phyloP scores from a whole-genome alignment of 2,113 vertebrate species.

The Bambusicola thoracicus region DNA sequence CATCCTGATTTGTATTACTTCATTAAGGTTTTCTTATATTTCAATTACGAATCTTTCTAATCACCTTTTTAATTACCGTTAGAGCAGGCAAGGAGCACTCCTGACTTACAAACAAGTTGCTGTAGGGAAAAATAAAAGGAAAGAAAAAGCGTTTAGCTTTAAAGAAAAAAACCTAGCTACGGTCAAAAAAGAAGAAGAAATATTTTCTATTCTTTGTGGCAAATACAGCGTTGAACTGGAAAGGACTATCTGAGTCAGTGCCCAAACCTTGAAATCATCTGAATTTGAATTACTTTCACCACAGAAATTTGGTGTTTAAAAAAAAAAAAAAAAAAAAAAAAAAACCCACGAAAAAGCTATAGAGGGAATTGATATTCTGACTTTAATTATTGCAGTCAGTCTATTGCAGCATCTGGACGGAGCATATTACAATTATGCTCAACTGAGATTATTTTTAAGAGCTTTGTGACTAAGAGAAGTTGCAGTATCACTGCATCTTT shows the following conservation, averaged over 20 bases:
- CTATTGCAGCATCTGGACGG: not conserved
- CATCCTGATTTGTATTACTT: not conserved
- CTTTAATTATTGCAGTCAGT: not conserved
- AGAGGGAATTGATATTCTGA: not conserved
- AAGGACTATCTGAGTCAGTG: not conserved
- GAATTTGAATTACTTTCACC: not conserved
- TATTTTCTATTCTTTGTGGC: too few species aligned
- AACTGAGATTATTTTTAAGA: not conserved
- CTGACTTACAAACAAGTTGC: not conserved
- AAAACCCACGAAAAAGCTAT: not conserved
- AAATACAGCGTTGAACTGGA: not conserved
- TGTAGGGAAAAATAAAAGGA: not conserved
- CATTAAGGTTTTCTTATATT: not conserved
- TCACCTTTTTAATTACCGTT: conserved; percentile 8
- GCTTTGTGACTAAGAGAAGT: not conserved
- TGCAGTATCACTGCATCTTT: not conserved
- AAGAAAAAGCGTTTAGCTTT: not conserved
- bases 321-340: not conserved
- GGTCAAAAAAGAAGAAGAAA: not conserved
- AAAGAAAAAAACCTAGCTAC: not conserved
- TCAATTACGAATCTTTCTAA: not conserved
- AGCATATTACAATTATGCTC: not conserved
- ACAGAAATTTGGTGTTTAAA: not conserved
- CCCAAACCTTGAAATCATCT: not conserved
- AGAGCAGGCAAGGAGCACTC: not conserved